Evolutionary conservation across 2,888 invertebrate genomes (phyloP), one percentile per base, ranked within the genome.

Genomic region (Argyra leucocephala): DNA sequence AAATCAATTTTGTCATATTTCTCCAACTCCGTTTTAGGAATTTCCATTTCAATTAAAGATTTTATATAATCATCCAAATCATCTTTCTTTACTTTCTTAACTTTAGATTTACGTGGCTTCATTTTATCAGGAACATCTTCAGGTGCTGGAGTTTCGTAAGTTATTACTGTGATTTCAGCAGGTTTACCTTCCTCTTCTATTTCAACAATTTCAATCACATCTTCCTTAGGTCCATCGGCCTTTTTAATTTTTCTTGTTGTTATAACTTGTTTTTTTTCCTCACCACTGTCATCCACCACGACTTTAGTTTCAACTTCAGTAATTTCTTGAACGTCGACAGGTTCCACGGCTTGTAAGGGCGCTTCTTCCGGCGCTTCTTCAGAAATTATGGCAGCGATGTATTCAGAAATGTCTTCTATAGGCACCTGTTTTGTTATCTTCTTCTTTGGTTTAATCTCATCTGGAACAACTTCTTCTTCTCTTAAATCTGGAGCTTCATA

Each of bases 1-100:
- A 76, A 70, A n/a, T 77, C 77, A 22, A 75, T 67, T 72, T 80
- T 78, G 68, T 80, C 78, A 61, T 79, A 76, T 69, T 78, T 79
- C 63, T 81, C 78, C 1, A 77, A 71, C 68, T 78, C 76, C 1
- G 78, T 76, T 67, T 75, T 76, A 37, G 76, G 72, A 66, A 76
- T 73, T 67, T 78, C 77, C 61, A 76, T 71, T 61, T 78, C 78
- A 57, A 79, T 76, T 0, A 79, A 64, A 10, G 75, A 69, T 61
- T 73, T 71, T 64, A 78, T 74, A 63, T 74, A 78, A 36, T 71
- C 72, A 22, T 78, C 74, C 23, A 75, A 67, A 48, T 71, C 73
- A 60, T 76, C 75, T 12, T 73, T 67, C 60, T 74, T 73, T 0
- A 75, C 71, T 62, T 76, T 78, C 66, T 72, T 76, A 36, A 66